Percentiles rank a stretch among this genome's conserved stretches.
Evolutionary conservation across 2,797 vertebrate species (phyloP).

Genomic region (Hydrolagus colliei): DNA sequence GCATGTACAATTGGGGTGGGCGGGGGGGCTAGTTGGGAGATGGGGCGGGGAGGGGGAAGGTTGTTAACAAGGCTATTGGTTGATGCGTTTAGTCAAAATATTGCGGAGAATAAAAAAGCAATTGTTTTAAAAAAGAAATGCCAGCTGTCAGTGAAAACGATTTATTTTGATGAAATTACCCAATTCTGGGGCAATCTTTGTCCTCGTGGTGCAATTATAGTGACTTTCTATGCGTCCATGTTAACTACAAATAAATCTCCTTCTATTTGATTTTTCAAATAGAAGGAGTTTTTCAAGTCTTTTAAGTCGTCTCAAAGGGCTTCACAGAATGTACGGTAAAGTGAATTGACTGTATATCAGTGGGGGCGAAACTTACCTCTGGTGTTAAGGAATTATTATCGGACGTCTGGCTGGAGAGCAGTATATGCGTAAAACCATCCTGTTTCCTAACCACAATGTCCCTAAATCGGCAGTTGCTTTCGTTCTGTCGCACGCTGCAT

Average conservation of each 20-base stretch:
- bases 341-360: too few relatives aligned
- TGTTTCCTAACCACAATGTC: constrained; percentile 96
- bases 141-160: background rate
- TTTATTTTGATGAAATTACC: background rate
- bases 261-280: background rate
- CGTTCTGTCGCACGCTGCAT: constrained; percentile 91
- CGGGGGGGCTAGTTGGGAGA: too few relatives aligned
- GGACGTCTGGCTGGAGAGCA: constrained; percentile 91
- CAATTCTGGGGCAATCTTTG: background rate
- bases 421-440: constrained; percentile 91
- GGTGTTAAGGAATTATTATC: constrained; percentile 94
- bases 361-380: constrained; percentile 66
- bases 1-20: too few relatives aligned
- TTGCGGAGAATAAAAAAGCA: too few relatives aligned
- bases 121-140: too few relatives aligned
- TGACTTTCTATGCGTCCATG: background rate
- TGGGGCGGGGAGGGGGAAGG: too few relatives aligned
- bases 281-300: too few relatives aligned
- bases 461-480: constrained; percentile 87
- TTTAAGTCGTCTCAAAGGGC: too few relatives aligned
- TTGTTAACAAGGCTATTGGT: too few relatives aligned
- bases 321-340: too few relatives aligned
- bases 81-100: too few relatives aligned
- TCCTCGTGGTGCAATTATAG: background rate
- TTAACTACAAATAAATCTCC: too few relatives aligned